Percentiles rank a stretch among this genome's conserved stretches.
These are phyloP conservation scores for Phragmatobia fuliginosa DNA, from an alignment of 2,888 invertebrate species.

Conservation along the genomic window DNA sequence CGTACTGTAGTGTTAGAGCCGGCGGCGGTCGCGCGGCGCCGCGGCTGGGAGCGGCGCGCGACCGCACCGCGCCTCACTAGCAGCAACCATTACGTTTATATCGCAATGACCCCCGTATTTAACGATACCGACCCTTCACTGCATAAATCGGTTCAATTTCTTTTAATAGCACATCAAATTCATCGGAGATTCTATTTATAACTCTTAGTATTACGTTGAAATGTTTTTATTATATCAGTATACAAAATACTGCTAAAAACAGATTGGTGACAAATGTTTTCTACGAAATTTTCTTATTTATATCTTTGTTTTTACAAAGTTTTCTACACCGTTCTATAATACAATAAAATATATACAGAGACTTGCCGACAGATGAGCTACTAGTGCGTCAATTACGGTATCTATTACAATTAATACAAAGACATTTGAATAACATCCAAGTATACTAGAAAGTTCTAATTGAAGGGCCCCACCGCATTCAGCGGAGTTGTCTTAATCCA, in stretches of 20 bases:
- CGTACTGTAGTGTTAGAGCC: slow-evolving; percentile 10
- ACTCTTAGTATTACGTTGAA: not conserved
- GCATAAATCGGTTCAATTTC: not conserved
- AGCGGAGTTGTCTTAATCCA: not conserved
- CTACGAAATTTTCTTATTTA: not conserved
- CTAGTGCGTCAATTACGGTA: not conserved
- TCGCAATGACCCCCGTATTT: not conserved
- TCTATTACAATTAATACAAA: not conserved
- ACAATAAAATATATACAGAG: not conserved
- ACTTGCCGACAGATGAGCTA: not conserved
- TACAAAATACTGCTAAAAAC: not conserved
- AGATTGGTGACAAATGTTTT: not conserved
- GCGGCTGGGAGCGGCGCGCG: slow-evolving; percentile 23
- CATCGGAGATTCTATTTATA: not conserved
- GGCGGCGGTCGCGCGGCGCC: slow-evolving; percentile 11
- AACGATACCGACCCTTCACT: not conserved
- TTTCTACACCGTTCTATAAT: not conserved
- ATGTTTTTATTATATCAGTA: not conserved
- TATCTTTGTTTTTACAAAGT: no score
- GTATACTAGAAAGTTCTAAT: not conserved
- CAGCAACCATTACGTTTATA: not conserved
- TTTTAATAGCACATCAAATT: not conserved
- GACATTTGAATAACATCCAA: not conserved
- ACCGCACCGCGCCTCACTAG: not conserved
- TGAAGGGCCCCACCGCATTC: not conserved